A percentile compares a stretch with the other conserved stretches of the same genome.
Evolutionary conservation across 2,888 invertebrate genomes (phyloP).

Genomic region (Galeruca laticollis): DNA sequence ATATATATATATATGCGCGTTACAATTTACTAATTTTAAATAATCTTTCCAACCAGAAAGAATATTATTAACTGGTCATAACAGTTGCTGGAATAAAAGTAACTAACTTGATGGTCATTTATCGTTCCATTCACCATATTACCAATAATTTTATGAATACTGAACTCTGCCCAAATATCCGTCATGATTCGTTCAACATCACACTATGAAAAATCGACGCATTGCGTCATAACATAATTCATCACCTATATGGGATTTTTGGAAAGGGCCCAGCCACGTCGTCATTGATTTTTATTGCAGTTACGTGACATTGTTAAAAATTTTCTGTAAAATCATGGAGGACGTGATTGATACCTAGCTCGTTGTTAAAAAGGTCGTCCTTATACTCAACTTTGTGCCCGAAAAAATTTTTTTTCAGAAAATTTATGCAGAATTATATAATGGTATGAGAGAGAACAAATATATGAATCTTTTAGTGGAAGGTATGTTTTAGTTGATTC

Average conservation of each 20-base stretch:
- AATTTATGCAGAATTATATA: background rate
- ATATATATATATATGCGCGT: too few relatives aligned
- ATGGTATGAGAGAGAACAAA: too few relatives aligned
- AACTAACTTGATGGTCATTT: too few relatives aligned
- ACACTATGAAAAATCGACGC: background rate
- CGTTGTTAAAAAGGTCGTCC: conserved; percentile 10
- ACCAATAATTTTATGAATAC: too few relatives aligned
- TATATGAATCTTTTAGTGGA: too few relatives aligned
- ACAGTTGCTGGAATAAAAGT: too few relatives aligned
- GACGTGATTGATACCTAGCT: conserved; percentile 33
- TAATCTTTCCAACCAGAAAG: too few relatives aligned
- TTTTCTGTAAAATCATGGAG: conserved; percentile 27
- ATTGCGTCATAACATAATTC: conserved; percentile 37
- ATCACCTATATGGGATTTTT: conserved; percentile 37
- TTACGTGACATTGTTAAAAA: conserved; percentile 42
- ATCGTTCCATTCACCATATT: too few relatives aligned
- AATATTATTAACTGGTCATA: too few relatives aligned
- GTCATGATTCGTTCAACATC: background rate
- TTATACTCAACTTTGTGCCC: conserved; percentile 1
- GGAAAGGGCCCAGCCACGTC: conserved; percentile 26
- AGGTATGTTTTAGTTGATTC: too few relatives aligned
- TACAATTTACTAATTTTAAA: too few relatives aligned
- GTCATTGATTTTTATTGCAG: conserved; percentile 43
- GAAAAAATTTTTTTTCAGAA: background rate
- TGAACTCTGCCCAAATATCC: too few relatives aligned